A percentile compares a stretch with the other conserved stretches of the same genome.
Evolutionary conservation across 2,113 vertebrate species (phyloP).

Genomic region (Hystrix brachyura): DNA sequence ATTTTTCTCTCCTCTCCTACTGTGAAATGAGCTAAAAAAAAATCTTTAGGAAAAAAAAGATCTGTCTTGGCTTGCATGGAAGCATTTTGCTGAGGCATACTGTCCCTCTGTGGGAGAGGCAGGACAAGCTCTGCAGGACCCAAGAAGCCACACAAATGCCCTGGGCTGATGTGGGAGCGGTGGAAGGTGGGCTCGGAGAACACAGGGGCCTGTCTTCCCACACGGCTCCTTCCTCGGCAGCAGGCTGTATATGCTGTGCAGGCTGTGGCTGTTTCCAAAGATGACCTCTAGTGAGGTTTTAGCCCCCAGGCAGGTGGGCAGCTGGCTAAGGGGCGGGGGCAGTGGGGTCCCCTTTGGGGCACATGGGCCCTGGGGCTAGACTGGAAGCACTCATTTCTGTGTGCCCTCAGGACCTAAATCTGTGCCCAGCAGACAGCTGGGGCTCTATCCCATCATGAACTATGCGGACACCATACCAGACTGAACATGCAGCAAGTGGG

Average conservation of each 20-base stretch:
- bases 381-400: neutral
- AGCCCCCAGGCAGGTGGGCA: neutral
- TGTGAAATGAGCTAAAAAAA: conserved; percentile 59
- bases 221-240: neutral
- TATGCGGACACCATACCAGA: neutral
- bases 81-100: neutral
- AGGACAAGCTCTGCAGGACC: neutral
- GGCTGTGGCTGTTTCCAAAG: neutral
- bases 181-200: neutral
- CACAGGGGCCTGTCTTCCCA: neutral
- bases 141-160: neutral
- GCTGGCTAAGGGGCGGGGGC: neutral
- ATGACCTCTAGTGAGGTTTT: neutral
- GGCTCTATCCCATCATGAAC: neutral
- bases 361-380: neutral
- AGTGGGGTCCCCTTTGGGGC: neutral
- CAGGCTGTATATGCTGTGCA: neutral
- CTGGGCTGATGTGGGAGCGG: neutral
- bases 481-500: neutral
- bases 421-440: too few species aligned
- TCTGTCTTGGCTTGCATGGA: neutral
- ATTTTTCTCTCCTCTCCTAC: conserved; percentile 23
- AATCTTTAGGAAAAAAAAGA: neutral
- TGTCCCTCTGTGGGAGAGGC: neutral
- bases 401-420: neutral